Percentiles rank a stretch among this genome's conserved stretches.
Evolutionary conservation across 2,888 invertebrate genomes (phyloP).

Genomic region (Hydrotaea diabolus): DNA sequence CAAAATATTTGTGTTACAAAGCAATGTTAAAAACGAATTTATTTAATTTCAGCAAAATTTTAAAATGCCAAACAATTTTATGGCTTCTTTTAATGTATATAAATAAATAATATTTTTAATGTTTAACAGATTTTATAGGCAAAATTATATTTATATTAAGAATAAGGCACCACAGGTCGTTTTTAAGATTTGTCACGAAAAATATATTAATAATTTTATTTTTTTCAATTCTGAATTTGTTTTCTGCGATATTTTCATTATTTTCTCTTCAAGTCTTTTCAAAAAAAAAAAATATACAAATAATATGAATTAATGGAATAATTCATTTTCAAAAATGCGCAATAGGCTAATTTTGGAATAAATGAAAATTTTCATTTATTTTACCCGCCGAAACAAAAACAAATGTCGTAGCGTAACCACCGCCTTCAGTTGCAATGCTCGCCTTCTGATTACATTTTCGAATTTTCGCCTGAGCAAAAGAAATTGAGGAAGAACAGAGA

Average conservation of each 20-base stretch:
- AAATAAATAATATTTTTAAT: neutral
- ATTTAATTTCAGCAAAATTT: too few species aligned
- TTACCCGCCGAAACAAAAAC: neutral
- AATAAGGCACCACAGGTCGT: neutral
- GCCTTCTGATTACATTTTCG: neutral
- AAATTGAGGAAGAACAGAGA: neutral
- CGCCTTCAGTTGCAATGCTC: neutral
- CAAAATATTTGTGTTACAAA: too few species aligned
- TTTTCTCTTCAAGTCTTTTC: neutral
- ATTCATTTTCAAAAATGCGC: constrained; percentile 38
- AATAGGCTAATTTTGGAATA: constrained; percentile 55
- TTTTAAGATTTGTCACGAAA: neutral
- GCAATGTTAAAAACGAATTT: too few species aligned
- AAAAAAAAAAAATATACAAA: neutral
- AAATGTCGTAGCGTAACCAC: neutral
- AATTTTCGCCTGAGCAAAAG: neutral
- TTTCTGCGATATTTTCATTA: neutral
- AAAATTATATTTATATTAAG: neutral
- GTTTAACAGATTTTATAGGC: neutral
- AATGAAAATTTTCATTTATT: neutral
- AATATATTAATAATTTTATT: neutral
- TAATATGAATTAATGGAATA: neutral
- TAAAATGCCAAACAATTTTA: too few species aligned
- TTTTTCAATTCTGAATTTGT: neutral
- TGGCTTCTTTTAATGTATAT: neutral